Evolutionary conservation across 1,140 invertebrate genomes (phyloP).

Genomic region (Trissolcus basalis): DNA sequence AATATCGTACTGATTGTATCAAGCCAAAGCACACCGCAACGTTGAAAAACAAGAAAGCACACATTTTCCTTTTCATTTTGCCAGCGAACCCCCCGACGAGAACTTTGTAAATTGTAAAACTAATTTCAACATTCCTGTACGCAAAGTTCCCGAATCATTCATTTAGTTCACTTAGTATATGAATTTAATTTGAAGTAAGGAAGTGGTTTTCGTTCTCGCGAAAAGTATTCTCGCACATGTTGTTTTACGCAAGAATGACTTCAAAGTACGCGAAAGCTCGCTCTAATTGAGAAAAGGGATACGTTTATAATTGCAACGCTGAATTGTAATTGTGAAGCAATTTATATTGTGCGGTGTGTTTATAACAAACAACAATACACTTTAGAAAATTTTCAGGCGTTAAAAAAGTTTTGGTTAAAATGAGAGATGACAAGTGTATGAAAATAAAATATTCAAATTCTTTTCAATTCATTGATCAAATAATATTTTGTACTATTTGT

Average conservation of each 20-base stretch:
- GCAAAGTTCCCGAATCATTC: slow-evolving; percentile 18
- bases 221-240: too few species aligned
- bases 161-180: slow-evolving; percentile 23
- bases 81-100: not conserved
- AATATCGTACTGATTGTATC: slow-evolving; percentile 47
- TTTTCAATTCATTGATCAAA: too few species aligned
- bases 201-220: too few species aligned
- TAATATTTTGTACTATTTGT: too few species aligned
- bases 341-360: too few species aligned
- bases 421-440: too few species aligned
- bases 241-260: too few species aligned
- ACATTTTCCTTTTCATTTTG: slow-evolving; percentile 23
- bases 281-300: slow-evolving; percentile 2
- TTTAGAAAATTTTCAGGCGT: too few species aligned
- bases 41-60: slow-evolving; percentile 24
- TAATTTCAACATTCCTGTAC: slow-evolving; percentile 45
- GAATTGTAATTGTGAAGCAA: too few species aligned
- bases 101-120: slow-evolving; percentile 40
- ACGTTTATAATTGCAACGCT: slow-evolving; percentile 1
- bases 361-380: too few species aligned
- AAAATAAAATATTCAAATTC: too few species aligned
- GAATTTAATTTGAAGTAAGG: slow-evolving; percentile 24
- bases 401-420: too few species aligned
- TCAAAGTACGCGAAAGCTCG: not conserved
- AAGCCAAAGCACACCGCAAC: slow-evolving; percentile 28